phyloP scores from a whole-genome alignment of 2,797 vertebrate genomes.

The Furcifer pardalis region DNA sequence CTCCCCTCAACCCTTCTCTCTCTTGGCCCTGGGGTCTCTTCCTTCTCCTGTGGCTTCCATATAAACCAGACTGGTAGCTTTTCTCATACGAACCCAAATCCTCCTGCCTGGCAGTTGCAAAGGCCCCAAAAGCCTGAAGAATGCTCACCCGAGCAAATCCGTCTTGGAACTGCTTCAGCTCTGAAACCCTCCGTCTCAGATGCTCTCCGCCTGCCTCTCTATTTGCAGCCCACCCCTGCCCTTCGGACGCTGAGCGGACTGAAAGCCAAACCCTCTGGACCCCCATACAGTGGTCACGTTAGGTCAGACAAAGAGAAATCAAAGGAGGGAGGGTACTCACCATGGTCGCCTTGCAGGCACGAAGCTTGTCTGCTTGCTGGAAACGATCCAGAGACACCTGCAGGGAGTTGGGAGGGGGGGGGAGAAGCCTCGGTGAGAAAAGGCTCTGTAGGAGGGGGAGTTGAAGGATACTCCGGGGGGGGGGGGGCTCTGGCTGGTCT shows the following conservation, averaged over 20 bases:
- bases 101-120: not conserved
- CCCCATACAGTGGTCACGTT: not conserved
- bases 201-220: too few species aligned
- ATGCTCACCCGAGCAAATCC: not conserved
- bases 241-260: not conserved
- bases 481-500: not conserved
- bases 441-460: not conserved
- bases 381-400: conserved; percentile 13
- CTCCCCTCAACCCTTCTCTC: too few species aligned
- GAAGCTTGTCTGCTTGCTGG: not conserved
- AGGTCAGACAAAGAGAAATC: not conserved
- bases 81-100: not conserved
- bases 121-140: not conserved
- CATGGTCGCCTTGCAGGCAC: conserved; percentile 1
- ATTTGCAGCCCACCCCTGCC: not conserved
- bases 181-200: too few species aligned
- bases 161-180: too few species aligned
- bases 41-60: not conserved
- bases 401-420: not conserved
- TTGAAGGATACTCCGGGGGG: too few species aligned
- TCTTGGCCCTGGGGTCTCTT: not conserved
- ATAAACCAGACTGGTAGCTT: not conserved
- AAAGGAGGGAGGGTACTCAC: not conserved
- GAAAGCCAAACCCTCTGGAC: not conserved
- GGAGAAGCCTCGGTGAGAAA: not conserved